Evolutionary conservation across 2,888 invertebrate genomes (phyloP).

Genomic region (Nasonovia ribisnigri): DNA sequence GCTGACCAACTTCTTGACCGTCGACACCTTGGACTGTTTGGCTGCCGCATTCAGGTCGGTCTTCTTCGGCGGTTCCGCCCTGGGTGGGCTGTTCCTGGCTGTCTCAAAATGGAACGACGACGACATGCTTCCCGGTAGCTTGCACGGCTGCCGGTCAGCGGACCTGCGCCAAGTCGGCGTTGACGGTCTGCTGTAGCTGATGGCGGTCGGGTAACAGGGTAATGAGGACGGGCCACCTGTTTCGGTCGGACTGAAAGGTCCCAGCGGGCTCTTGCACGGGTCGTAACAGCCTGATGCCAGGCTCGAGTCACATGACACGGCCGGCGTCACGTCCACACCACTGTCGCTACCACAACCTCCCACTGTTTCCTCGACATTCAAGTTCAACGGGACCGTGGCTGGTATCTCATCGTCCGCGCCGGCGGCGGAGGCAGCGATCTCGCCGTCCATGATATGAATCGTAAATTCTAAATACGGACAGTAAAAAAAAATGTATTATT

Average conservation of each 20-base stretch:
- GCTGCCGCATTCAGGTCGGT: constrained; percentile 53
- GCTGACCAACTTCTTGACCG: constrained; percentile 53
- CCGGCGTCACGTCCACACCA: constrained; percentile 73
- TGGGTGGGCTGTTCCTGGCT: constrained; percentile 37
- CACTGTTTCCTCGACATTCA: constrained; percentile 52
- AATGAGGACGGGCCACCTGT: constrained; percentile 45
- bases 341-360: constrained; percentile 83
- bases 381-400: not conserved
- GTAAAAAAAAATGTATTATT: not conserved
- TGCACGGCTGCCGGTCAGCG: constrained; percentile 19
- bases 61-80: not conserved
- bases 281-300: constrained; percentile 80
- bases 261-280: constrained; percentile 60
- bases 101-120: constrained; percentile 62
- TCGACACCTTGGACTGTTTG: constrained; percentile 60
- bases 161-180: constrained; percentile 59
- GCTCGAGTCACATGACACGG: constrained; percentile 77
- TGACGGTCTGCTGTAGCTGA: not conserved
- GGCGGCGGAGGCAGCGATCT: not conserved
- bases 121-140: constrained; percentile 49
- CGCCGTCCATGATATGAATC: constrained; percentile 24
- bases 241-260: constrained; percentile 51
- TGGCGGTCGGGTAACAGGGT: constrained; percentile 22
- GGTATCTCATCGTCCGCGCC: not conserved
- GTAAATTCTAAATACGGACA: not conserved